These are phyloP conservation scores for Scolopax mira DNA, from an alignment of 2,113 vertebrate genomes.

Conservation along the genomic window DNA sequence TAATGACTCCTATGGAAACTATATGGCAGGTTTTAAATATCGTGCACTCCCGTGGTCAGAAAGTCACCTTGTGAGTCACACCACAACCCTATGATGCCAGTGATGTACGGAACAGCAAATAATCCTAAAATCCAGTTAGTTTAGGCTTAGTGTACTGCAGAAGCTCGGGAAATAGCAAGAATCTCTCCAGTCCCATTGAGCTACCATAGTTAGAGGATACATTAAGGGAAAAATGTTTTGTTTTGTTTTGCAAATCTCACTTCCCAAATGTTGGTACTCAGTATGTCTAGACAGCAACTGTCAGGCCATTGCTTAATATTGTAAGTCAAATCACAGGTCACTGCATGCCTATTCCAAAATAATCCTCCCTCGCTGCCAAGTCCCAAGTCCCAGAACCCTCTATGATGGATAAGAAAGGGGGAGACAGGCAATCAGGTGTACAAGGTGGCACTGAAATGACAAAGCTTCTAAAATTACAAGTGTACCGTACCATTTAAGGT, in stretches of 20 bases:
- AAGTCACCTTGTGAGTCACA: no score
- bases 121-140: slow-evolving; percentile 14
- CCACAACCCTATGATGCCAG: neutral
- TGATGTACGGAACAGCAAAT: neutral
- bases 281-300: neutral
- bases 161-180: neutral
- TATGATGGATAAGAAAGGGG: neutral
- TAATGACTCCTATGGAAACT: neutral
- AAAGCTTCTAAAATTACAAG: neutral
- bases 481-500: neutral
- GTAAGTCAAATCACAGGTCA: neutral
- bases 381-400: neutral
- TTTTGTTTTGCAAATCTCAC: neutral
- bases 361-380: neutral
- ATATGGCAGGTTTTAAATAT: neutral
- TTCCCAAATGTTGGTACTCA: neutral
- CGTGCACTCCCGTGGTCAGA: neutral
- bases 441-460: neutral
- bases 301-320: neutral
- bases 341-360: slow-evolving; percentile 9
- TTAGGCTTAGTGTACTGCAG: neutral
- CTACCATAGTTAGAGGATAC: neutral
- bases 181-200: neutral
- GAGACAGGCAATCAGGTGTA: neutral
- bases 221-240: neutral